phyloP scores from a whole-genome alignment of 2,797 vertebrate species.

The Ataeniobius toweri region DNA sequence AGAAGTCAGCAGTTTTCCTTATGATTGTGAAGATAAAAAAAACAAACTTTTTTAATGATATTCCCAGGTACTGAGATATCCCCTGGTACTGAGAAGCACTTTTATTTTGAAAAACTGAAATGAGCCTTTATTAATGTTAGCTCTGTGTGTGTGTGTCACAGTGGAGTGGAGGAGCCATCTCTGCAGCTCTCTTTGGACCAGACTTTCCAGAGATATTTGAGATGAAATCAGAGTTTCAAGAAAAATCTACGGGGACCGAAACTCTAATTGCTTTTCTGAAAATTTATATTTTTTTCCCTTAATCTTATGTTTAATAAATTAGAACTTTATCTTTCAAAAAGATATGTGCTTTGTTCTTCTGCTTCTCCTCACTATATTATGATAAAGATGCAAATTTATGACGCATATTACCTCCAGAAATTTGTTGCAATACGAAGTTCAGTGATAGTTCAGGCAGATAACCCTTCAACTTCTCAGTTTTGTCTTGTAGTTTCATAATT shows the following conservation, averaged over 20 bases:
- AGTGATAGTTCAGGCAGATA: neutral
- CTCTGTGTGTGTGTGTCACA: slow-evolving; percentile 49
- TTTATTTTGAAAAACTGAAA: neutral
- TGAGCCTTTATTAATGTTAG: neutral
- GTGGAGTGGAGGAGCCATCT: slow-evolving; percentile 68
- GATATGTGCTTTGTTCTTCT: slow-evolving; percentile 11
- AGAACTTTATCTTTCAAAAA: slow-evolving; percentile 9
- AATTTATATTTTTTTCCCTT: neutral
- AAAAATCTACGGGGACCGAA: accelerated
- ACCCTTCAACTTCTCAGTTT: neutral
- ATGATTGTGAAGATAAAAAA: neutral
- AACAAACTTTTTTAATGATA: neutral
- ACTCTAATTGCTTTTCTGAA: slow-evolving; percentile 19
- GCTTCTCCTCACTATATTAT: neutral
- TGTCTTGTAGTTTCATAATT: slow-evolving; percentile 3
- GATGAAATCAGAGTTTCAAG: slow-evolving; percentile 25
- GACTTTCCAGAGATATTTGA: slow-evolving; percentile 24
- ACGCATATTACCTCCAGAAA: neutral
- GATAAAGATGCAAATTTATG: neutral
- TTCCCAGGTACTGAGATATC: neutral
- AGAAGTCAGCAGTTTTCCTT: neutral
- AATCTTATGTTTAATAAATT: slow-evolving; percentile 22
- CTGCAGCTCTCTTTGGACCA: slow-evolving; percentile 70
- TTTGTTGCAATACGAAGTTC: neutral
- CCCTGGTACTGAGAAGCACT: no score